These are phyloP conservation scores for Limonius californicus DNA, from an alignment of 1,140 invertebrate species.

Conservation along the genomic window DNA sequence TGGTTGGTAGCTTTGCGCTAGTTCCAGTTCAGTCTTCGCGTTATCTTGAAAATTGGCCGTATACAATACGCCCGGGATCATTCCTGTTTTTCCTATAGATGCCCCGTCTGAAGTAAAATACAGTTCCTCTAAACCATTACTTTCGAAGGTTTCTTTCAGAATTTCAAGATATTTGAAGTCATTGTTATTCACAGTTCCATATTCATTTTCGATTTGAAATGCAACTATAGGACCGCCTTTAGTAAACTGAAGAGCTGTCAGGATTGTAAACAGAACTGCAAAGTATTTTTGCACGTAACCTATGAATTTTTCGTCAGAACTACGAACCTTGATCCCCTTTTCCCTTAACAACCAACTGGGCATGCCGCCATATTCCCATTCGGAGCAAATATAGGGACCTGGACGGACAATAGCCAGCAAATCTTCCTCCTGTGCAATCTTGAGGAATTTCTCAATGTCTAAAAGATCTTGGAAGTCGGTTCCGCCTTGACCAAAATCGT, in stretches of 20 bases:
- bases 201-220: conserved; percentile 54
- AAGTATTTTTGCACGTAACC: conserved; percentile 51
- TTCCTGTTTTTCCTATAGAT: conserved; percentile 15
- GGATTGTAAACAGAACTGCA: conserved; percentile 45
- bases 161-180: conserved; percentile 50
- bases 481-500: conserved; percentile 72
- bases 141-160: conserved; percentile 44
- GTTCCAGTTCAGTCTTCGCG: conserved; percentile 43
- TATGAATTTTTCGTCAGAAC: conserved; percentile 50
- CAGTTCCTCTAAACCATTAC: conserved; percentile 50
- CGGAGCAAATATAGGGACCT: conserved; percentile 92
- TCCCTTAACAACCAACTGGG: conserved; percentile 49
- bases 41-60: conserved; percentile 56
- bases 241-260: conserved; percentile 51
- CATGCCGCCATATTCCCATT: conserved; percentile 59
- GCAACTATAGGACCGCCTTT: conserved; percentile 57
- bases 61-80: conserved; percentile 35
- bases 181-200: conserved; percentile 21
- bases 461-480: conserved; percentile 63
- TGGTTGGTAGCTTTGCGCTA: conserved; percentile 50
- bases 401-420: conserved; percentile 81
- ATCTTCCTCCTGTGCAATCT: conserved; percentile 74
- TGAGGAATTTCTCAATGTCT: conserved; percentile 63
- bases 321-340: conserved; percentile 48
- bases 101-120: conserved; percentile 54